Evolutionary conservation across 35 echinoderm and acorn worm species (phyloP).

Genomic region (Amphiura filiformis): DNA sequence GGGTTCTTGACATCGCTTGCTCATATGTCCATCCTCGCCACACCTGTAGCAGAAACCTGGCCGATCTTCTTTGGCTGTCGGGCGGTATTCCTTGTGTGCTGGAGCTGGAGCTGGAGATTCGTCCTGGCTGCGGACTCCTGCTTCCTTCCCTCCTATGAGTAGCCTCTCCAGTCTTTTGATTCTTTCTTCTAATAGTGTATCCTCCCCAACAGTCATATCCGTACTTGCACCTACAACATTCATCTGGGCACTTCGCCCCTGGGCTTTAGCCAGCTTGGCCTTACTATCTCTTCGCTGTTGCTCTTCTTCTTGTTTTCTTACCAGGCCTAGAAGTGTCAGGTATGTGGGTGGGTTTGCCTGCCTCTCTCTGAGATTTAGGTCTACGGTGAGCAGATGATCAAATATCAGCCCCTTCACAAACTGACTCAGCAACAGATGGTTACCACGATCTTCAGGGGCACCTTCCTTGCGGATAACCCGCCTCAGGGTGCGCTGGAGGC

Average conservation of each 20-base stretch:
- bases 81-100: neutral
- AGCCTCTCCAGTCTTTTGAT: neutral
- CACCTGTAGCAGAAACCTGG: conserved; percentile 58
- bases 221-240: neutral
- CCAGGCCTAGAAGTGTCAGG: neutral
- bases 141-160: neutral
- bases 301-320: neutral
- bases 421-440: neutral
- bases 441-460: neutral
- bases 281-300: too few relatives aligned
- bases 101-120: neutral
- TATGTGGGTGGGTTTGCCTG: neutral
- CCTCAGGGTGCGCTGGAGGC: neutral
- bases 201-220: neutral
- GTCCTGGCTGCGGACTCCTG: neutral
- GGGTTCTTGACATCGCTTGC: conserved; percentile 17
- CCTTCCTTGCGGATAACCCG: conserved; percentile 21
- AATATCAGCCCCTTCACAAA: conserved; percentile 30
- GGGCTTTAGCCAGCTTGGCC: neutral
- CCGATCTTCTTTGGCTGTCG: neutral
- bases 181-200: neutral
- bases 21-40: conserved; percentile 54
- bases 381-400: conserved; percentile 25
- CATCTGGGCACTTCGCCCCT: neutral
- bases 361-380: conserved; percentile 7